Base-by-base conservation (phyloP, 2,113 vertebrate species). In the Gopherus flavomarginatus region DNA sequence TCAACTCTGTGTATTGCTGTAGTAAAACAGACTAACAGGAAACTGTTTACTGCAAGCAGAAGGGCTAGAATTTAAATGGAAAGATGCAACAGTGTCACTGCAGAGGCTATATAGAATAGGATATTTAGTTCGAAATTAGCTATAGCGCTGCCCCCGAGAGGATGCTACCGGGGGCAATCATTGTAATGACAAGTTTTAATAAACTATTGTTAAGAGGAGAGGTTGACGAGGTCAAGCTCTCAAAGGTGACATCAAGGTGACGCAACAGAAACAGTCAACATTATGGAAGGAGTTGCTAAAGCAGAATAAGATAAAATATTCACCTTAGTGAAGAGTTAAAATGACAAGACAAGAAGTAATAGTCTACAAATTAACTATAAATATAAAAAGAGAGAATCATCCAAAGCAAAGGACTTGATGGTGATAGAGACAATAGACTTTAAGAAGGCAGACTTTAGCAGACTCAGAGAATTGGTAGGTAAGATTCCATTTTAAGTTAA, bases 231-330 rank as follows among this genome's bases (percentile, higher is more conserved):
- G 65, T 38, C 84, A 89, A 80, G 75, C 93, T 92, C 59, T 78
- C 17, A 85, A 56, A 79, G 83, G 75, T 49, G 72, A 87, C 49
- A 91, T 92, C 94, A 96, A 96, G 95, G 94, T 97, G 94, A 97
- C 95, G 91, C 86, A 88, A 89, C 0, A 0, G 57, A 91, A 93
- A 83, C 53, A 85, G 57, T 22, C 3, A 0, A 84, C 79, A 26
- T 91, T 83, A 81, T 92, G 92, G 97, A 83, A 85, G 88, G 90
- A 69, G 88, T 97, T 91, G 92, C 90, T 96, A 29, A 8, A 93
- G 69, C 79, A 88, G 89, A 97, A 93, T 89, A 90, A 93, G 92
- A 90, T 90, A 95, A 93, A 86, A 90, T 80, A 59, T 49, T 94
- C 29, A 5, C 80, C 62, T 83, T 82, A 81, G 24, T 52, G 89